These are phyloP conservation scores for Meiosimyza decipiens DNA, from an alignment of 2,888 invertebrate species.

Conservation along the genomic window DNA sequence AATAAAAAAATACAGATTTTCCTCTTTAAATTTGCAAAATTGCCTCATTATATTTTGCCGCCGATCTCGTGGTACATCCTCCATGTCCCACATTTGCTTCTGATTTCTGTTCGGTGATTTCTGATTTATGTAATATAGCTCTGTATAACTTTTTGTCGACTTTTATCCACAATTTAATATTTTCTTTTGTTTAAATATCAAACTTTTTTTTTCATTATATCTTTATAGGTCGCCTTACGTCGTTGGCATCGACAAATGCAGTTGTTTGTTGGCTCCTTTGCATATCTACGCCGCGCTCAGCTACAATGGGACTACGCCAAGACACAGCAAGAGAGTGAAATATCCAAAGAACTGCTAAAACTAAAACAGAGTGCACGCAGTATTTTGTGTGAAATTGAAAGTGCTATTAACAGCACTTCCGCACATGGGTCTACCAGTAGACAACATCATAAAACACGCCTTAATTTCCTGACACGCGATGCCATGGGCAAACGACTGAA, in stretches of 20 bases:
- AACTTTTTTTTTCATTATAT: background rate
- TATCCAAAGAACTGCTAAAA: conserved; percentile 48
- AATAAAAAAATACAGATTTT: too few species aligned
- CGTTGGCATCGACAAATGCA: conserved; percentile 58
- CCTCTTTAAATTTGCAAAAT: too few species aligned
- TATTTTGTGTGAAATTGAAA: conserved; percentile 57
- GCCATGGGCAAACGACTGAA: conserved; percentile 51
- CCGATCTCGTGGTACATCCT: too few species aligned
- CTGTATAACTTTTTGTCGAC: background rate
- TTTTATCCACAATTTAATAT: background rate
- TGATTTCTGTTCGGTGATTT: too few species aligned
- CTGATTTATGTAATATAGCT: too few species aligned
- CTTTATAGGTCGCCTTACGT: conserved; percentile 52
- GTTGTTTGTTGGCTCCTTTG: conserved; percentile 57
- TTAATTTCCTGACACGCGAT: conserved; percentile 44
- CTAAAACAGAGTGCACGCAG: conserved; percentile 49
- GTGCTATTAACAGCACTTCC: conserved; percentile 53
- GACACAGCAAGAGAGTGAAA: conserved; percentile 43
- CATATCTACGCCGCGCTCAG: conserved; percentile 54
- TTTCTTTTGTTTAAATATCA: background rate
- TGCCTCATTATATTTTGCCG: too few species aligned
- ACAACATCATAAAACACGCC: background rate
- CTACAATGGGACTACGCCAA: conserved; percentile 49
- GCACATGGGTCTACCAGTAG: conserved; percentile 12
- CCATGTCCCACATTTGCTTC: too few species aligned